Evolutionary conservation across 2,888 invertebrate genomes (phyloP).

Genomic region (Drosophila neotestacea): DNA sequence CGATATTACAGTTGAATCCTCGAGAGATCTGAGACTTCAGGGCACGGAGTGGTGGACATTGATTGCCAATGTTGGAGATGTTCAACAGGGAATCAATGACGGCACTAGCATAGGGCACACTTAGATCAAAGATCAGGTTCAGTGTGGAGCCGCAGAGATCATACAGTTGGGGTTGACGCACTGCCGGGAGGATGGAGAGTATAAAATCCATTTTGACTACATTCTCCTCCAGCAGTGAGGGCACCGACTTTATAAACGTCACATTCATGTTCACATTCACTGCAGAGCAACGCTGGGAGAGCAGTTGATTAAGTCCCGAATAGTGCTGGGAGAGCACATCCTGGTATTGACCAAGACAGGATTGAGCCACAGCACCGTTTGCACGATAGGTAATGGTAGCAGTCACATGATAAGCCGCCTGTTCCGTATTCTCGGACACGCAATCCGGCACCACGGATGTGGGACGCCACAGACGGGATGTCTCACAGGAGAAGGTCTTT

Average conservation of each 20-base stretch:
- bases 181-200: constrained; percentile 93
- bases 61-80: constrained; percentile 95
- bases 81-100: constrained; percentile 95
- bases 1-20: constrained; percentile 96
- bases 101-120: constrained; percentile 96
- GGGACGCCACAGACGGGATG: constrained; percentile 93
- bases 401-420: constrained; percentile 96
- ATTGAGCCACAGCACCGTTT: constrained; percentile 94
- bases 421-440: constrained; percentile 97
- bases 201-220: constrained; percentile 96
- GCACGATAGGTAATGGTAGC: constrained; percentile 94
- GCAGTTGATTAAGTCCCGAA: constrained; percentile 90
- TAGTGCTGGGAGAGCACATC: constrained; percentile 93
- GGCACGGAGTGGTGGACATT: constrained; percentile 96
- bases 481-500: constrained; percentile 94
- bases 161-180: constrained; percentile 95
- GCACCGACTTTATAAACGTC: constrained; percentile 93
- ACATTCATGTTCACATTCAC: constrained; percentile 98
- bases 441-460: constrained; percentile 96
- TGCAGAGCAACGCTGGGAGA: constrained; percentile 96
- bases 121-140: constrained; percentile 96
- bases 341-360: constrained; percentile 94
- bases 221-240: constrained; percentile 93
- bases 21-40: constrained; percentile 93
- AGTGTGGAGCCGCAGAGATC: constrained; percentile 97